Base-by-base conservation (phyloP, 2,797 vertebrate species). In the Luscinia luscinia region DNA sequence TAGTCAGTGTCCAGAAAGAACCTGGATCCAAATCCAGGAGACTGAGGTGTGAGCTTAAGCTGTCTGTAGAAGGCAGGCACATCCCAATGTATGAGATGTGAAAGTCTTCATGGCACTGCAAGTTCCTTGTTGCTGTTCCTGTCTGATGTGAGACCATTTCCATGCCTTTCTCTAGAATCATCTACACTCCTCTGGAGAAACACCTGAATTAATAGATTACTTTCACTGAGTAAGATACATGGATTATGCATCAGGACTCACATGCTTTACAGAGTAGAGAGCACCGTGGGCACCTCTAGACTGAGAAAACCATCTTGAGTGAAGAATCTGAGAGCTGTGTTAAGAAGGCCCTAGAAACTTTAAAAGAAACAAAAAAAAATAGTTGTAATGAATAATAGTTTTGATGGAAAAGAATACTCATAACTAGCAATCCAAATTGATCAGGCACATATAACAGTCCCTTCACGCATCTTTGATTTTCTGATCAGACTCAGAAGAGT, bases 91-190 rank as follows among this genome's bases (percentile, higher is more conserved):
- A 1, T 16, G 77, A 84, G 62, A 16, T 11, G 14, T 1, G 48
- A 12, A 83, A 49, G 40, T 38, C 30, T 85, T 81, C 66, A 27
- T 7, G 38, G 51, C n/a, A 66, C 40, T 24, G 30, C 18, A 24
- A 10, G 9, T 48, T 87, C 67, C 30, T 67, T 1, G 0, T 17
- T 1, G 1, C 26, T 6, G 1, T 43, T 32, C 20, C 9, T 54
- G 9, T 64, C 58, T 46, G 66, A 70, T 45, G 9, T 38, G 63
- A 62, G 34, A 46, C 40, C 0, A 32, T 55, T 77, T 66, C 45
- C 23, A 19, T 34, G 7, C 5, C 45, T 86, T 91, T 85, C 49
- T 67, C 15, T 80, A 17, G 13, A 30, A 17, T 36, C 16, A 32
- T 38, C 14, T 43, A 5, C 30, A 24, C 62, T 18, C 55, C 11